phyloP scores from a whole-genome alignment of 2,113 vertebrate species.

The Accipiter virgatus region DNA sequence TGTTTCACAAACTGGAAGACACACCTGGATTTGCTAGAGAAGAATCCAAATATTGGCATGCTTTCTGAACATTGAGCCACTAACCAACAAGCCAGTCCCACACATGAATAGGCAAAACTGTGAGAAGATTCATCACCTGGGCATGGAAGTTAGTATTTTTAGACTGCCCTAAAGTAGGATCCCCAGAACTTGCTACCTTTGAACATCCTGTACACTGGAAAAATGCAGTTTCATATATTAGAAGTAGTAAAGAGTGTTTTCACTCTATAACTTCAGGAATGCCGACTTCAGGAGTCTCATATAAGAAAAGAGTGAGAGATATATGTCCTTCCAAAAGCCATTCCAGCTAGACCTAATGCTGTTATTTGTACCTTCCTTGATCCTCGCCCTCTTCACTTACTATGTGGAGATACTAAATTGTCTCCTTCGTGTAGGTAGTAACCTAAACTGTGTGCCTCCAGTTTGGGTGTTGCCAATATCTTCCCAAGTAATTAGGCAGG shows the following conservation, averaged over 20 bases:
- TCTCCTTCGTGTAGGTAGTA: background rate
- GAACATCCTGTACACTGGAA: background rate
- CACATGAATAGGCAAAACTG: background rate
- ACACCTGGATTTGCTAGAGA: background rate
- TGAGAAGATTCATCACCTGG: background rate
- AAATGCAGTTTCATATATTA: background rate
- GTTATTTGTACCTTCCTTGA: background rate
- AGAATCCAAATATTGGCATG: background rate
- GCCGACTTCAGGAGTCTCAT: background rate
- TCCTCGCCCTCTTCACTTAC: background rate
- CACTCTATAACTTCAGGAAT: background rate
- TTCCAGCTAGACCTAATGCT: background rate
- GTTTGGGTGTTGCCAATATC: background rate
- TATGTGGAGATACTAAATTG: background rate
- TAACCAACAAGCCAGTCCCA: background rate
- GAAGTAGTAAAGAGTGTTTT: background rate
- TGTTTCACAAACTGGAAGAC: background rate
- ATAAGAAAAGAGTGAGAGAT: background rate
- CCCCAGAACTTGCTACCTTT: background rate
- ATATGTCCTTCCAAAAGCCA: accelerated
- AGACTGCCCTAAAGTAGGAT: background rate
- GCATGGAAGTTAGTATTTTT: background rate
- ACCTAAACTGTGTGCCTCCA: background rate
- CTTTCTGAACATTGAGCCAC: background rate
- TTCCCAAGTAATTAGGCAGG: background rate